Conservation (phyloP, 2,113 vertebrate species). For the Artemisiospiza belli region DNA sequence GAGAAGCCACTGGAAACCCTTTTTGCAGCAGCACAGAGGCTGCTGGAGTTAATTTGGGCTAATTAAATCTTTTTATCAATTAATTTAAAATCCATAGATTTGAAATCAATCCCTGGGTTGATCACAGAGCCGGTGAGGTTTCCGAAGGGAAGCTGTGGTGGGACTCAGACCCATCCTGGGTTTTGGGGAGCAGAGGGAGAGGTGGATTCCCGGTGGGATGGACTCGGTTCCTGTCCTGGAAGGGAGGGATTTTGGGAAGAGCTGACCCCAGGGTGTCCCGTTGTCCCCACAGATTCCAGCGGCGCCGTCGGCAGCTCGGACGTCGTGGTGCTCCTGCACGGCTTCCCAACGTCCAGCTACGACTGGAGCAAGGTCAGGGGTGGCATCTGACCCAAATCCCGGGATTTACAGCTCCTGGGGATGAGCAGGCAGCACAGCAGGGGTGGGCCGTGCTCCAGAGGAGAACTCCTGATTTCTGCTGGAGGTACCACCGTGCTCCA, state of each 20-base stretch:
- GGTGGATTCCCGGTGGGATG: not conserved
- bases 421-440: not conserved
- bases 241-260: not conserved
- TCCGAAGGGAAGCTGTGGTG: rapidly evolving
- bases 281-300: conserved; percentile 76
- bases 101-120: not conserved
- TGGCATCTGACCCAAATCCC: not conserved
- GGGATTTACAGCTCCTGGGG: not conserved
- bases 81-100: not conserved
- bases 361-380: conserved; percentile 91
- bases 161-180: not conserved
- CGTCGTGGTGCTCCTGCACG: conserved; percentile 87
- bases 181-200: not conserved
- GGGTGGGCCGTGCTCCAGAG: not conserved
- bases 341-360: conserved; percentile 94
- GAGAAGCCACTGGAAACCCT: not conserved
- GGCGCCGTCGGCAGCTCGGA: conserved; percentile 89
- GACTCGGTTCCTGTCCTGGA: rapidly evolving
- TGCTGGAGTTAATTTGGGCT: not conserved
- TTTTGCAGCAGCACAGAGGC: not conserved
- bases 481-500: rapidly evolving
- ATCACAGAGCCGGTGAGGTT: not conserved
- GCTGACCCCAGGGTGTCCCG: not conserved
- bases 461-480: not conserved
- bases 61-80: not conserved